phyloP scores from a whole-genome alignment of 2,888 invertebrate genomes.

The Diloba caeruleocephala region DNA sequence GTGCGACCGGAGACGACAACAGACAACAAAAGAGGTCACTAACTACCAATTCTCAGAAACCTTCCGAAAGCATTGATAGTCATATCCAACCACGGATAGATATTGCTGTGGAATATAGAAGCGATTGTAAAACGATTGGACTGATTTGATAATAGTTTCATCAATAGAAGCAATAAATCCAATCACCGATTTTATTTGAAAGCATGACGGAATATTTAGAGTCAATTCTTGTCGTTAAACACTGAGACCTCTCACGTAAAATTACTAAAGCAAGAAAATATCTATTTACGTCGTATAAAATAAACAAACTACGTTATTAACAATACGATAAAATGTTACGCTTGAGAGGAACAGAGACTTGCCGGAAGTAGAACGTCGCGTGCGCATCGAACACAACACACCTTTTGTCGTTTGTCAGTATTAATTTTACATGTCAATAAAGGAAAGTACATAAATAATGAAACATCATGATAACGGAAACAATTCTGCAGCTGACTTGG shows the following conservation, averaged over 20 bases:
- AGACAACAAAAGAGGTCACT: conserved; percentile 42
- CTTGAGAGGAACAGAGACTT: conserved; percentile 67
- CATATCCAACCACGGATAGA: conserved; percentile 20
- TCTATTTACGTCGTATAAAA: conserved; percentile 3
- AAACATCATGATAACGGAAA: conserved; percentile 4
- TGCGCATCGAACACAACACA: conserved; percentile 62
- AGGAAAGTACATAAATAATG: conserved; percentile 61
- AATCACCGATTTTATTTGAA: conserved; percentile 4
- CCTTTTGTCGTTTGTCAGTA: conserved; percentile 56
- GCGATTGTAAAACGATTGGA: conserved; percentile 7
- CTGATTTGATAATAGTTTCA: conserved; percentile 19
- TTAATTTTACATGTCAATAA: conserved; percentile 62
- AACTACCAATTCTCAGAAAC: conserved; percentile 38
- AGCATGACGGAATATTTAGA: conserved; percentile 2
- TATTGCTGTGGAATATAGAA: conserved; percentile 5
- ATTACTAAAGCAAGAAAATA: conserved; percentile 3
- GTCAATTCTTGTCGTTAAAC: too few species aligned
- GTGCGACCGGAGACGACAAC: conserved; percentile 49
- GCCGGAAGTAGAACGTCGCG: conserved; percentile 74
- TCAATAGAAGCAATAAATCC: conserved; percentile 15
- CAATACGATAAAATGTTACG: conserved; percentile 59
- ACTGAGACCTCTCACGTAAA: too few species aligned
- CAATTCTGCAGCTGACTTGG: conserved; percentile 8
- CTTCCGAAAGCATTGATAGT: conserved; percentile 35
- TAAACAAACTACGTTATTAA: conserved; percentile 23